Base-by-base conservation (phyloP, 2,888 invertebrate genomes). In the Tuberolachnus salignus region DNA sequence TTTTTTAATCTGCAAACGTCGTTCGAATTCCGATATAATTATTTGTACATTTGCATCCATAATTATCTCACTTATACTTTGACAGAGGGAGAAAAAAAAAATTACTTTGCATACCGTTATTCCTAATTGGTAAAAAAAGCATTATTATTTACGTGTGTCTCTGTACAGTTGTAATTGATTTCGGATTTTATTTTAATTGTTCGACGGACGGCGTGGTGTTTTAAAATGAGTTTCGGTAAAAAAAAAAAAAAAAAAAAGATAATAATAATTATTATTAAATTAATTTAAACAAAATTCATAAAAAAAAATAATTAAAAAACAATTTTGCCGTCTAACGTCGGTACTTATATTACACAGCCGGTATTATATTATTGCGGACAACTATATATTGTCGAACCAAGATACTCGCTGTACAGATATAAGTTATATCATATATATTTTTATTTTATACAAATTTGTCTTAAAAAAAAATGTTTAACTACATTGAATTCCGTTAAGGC, bases 181-280 rank as follows among this genome's bases (percentile, higher is more conserved):
- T 73, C 63, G 49, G 72, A 61, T 72, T 72, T 61, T 72, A 61
- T 72, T 72, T 61, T 72, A 72, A 61, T 72, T 61, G 72, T 72
- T 10, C 19, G 10, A 16, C 34, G 34, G 49, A 6, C 34, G 34
- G 34, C 34, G 34, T 6, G 34, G 34, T 11, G 34, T 55, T 21
- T 70, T 21, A 42, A 42, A 70, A 70, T 42, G 53, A 6, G 13
- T 42, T 69, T 69, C 34, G 34, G 42, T 19, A 53, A 4, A 8
- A 70, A 53, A 70, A 55, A 55, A 70, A 53, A 70, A 55, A 55
- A 34, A 34, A 34, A 34, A 34, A 34, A 3, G 34, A 34, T 34
- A 3, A 34, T 34, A 34, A 34, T 34, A 34, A n/a, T n/a, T n/a
- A n/a, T n/a, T n/a, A n/a, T n/a, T n/a, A n/a, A n/a, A n/a, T n/a